phyloP scores from a whole-genome alignment of 1,140 invertebrate species.

The Chironomus striatipennis region DNA sequence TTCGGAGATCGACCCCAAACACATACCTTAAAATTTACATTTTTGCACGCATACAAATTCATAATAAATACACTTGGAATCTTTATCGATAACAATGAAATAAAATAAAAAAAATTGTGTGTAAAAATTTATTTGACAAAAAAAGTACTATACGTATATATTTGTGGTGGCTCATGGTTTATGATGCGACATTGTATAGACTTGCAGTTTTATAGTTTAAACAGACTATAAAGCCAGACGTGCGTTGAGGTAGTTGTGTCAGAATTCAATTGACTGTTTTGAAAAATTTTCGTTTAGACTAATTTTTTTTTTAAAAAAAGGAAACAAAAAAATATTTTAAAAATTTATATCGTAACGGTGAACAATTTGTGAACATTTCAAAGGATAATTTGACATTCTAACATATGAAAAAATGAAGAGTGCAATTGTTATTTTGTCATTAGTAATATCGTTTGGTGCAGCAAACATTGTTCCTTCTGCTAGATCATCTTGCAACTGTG shows the following conservation, averaged over 20 bases:
- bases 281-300: no score
- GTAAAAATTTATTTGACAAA: neutral
- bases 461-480: neutral
- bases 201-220: constrained; percentile 10
- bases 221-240: constrained; percentile 19
- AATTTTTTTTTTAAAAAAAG: no score
- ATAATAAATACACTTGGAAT: neutral
- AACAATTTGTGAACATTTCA: no score
- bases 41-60: neutral
- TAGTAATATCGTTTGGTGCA: neutral
- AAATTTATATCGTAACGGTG: no score
- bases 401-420: neutral
- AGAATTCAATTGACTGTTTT: constrained; percentile 9
- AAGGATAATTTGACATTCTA: neutral
- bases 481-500: constrained; percentile 1
- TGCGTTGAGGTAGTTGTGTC: neutral
- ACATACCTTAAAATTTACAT: neutral
- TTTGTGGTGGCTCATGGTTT: neutral
- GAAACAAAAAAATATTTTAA: neutral
- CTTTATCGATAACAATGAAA: neutral
- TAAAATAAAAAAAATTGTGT: neutral
- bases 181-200: neutral
- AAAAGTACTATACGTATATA: neutral
- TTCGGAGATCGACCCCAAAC: neutral
- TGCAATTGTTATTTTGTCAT: neutral